Base-by-base conservation (phyloP, 2,888 invertebrate species). In the Lepetodrilus schrolli region DNA sequence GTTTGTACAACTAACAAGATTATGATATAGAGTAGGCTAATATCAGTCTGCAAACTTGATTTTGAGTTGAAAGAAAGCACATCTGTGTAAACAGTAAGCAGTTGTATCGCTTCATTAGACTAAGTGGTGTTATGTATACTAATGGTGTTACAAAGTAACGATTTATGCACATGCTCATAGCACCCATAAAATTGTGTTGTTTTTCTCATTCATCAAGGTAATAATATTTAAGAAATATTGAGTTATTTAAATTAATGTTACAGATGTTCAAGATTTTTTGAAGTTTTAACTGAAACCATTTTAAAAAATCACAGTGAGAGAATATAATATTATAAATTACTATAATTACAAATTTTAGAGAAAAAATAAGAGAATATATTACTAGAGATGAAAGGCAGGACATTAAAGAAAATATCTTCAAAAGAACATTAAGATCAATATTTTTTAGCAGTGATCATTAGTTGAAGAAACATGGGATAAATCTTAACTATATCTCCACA, bases 391-490 rank as follows among this genome's bases (percentile, higher is more conserved):
- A 58, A 30, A 58, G 58, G 17, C 26, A 58, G 17, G 58, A 34
- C 21, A 30, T 30, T 26, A 13, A 58, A 30, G 30, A 58, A 26
- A 30, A 13, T 17, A 30, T 58, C 58, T 58, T 58, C 58, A 58
- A 58, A 58, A 30, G 58, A 58, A 58, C 26, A 30, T 58, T 30
- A 17, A 17, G 34, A 58, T 58, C 58, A 58, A 58, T 58, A 58
- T 26, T 34, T n/a, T 30, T 30, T 58, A 58, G 30, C 17, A 30
- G 58, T 58, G 58, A 58, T 58, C 58, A 17, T 58, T 58, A 58
- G 34, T 30, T 58, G 58, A 58, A 34, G 43, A 17, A 43, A 4
- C 17, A 17, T 43, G 43, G 43, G 43, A 43, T 43, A 43, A 43
- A 43, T 43, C 43, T 43, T n/a, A 43, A 43, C 43, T 43, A 43